These are phyloP conservation scores for Sebastes vulpes DNA, from an alignment of 2,797 vertebrate species.

Conservation along the genomic window DNA sequence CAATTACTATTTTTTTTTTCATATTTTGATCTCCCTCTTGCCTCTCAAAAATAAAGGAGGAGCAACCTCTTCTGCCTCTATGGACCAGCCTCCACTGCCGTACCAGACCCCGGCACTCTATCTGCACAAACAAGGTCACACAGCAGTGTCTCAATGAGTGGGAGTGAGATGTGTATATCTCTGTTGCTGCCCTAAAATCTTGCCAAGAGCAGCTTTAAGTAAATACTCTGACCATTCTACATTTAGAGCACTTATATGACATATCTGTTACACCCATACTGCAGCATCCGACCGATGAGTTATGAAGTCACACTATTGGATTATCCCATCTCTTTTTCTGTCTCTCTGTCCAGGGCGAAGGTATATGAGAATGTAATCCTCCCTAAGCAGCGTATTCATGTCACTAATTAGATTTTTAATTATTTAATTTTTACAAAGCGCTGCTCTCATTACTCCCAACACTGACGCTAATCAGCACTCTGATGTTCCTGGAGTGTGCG, in stretches of 20 bases:
- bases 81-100: too few relatives aligned
- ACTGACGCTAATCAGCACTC: constrained; percentile 16
- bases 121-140: not conserved
- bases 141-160: not conserved
- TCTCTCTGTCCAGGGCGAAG: not conserved
- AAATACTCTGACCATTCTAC: not conserved
- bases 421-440: constrained; percentile 29
- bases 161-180: not conserved
- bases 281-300: not conserved
- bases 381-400: constrained; percentile 3
- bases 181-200: not conserved
- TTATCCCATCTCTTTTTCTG: not conserved
- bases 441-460: constrained; percentile 39
- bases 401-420: constrained; percentile 45
- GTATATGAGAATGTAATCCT: constrained; percentile 15
- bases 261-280: not conserved
- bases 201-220: not conserved
- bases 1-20: too few relatives aligned
- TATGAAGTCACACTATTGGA: not conserved
- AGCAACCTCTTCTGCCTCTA: too few relatives aligned
- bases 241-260: not conserved
- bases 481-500: not conserved
- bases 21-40: too few relatives aligned
- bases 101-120: not conserved
- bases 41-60: too few relatives aligned